Evolutionary conservation across 2,888 invertebrate species (phyloP).

Genomic region (Sminthurides aquaticus): DNA sequence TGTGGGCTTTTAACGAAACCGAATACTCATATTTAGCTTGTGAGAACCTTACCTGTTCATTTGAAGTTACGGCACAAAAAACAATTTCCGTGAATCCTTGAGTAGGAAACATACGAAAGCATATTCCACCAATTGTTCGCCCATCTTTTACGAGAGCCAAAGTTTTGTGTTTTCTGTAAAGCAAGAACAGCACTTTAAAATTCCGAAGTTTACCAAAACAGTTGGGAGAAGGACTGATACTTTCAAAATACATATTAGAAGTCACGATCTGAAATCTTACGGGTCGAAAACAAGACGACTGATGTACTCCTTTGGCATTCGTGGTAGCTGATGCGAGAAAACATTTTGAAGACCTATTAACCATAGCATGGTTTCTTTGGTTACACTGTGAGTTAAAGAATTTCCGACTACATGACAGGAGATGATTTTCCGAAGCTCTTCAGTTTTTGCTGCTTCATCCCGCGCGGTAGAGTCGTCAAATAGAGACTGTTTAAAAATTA

Average conservation of each 20-base stretch:
- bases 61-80: conserved; percentile 92
- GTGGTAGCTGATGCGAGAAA: conserved; percentile 88
- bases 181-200: conserved; percentile 4
- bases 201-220: no score
- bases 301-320: conserved; percentile 97
- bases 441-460: conserved; percentile 83
- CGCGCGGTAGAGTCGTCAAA: conserved; percentile 78
- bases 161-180: conserved; percentile 81
- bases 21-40: no score
- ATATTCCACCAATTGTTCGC: conserved; percentile 93
- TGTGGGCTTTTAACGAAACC: no score
- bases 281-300: conserved; percentile 89
- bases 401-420: conserved; percentile 92
- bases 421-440: conserved; percentile 80
- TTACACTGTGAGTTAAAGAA: conserved; percentile 74
- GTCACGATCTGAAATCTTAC: conserved; percentile 52
- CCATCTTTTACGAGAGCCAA: conserved; percentile 82
- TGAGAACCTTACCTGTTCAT: conserved; percentile 77
- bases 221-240: no score
- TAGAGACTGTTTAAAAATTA: conserved; percentile 54
- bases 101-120: conserved; percentile 86
- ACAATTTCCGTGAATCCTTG: conserved; percentile 98
- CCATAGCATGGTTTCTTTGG: conserved; percentile 88
- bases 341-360: conserved; percentile 86
- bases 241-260: background rate